phyloP scores from a whole-genome alignment of 2,113 vertebrate species.

The Eublepharis macularius region DNA sequence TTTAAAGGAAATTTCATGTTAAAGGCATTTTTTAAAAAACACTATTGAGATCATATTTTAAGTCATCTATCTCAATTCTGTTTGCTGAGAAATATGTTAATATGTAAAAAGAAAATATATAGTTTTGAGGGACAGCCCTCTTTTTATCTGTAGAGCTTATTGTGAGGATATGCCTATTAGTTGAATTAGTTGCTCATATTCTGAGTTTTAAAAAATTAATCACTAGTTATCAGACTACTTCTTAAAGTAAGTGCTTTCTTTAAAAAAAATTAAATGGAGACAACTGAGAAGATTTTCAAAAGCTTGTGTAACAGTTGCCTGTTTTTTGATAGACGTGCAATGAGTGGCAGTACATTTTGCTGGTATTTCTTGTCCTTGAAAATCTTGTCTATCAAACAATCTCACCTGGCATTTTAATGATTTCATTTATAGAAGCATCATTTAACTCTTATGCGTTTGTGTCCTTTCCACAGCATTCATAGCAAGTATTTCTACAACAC shows the following conservation, averaged over 20 bases:
- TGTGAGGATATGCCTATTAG: rapidly evolving
- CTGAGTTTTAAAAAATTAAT: background rate
- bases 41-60: rapidly evolving
- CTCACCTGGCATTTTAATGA: background rate
- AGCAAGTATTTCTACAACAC: background rate
- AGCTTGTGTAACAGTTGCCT: background rate
- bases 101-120: background rate
- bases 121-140: rapidly evolving
- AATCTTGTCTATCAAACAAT: background rate
- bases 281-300: background rate
- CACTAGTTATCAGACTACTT: rapidly evolving
- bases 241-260: background rate
- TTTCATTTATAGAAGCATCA: background rate
- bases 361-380: background rate
- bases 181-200: rapidly evolving
- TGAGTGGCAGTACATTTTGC: background rate
- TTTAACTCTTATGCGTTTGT: background rate
- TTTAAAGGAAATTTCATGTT: background rate
- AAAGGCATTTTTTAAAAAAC: background rate
- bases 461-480: background rate
- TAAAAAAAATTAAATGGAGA: background rate
- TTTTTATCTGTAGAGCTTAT: rapidly evolving
- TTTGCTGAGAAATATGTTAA: background rate
- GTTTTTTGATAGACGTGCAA: background rate
- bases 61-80: background rate